Base-by-base conservation (phyloP, 2,888 invertebrate species). In the Geophilus truncorum region DNA sequence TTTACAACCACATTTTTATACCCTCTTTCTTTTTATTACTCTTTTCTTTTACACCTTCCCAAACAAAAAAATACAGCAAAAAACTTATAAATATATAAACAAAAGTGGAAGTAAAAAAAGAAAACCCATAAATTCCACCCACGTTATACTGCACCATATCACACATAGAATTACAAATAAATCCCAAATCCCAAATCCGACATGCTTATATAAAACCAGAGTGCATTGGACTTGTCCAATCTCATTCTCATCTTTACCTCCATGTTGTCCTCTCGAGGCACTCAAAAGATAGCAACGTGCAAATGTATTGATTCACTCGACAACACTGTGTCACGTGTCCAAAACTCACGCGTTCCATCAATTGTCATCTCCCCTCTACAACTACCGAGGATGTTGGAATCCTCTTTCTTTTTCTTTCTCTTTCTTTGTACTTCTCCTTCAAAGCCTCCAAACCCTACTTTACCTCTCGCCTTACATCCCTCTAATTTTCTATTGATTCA, bases 171-270 rank as follows among this genome's bases (percentile, higher is more conserved):
- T 57, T 57, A 57, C 57, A 57, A 57, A 57, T 57, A n/a, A n/a
- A n/a, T n/a, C n/a, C n/a, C n/a, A 57, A 57, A 57, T 57, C 57
- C 57, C 57, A 57, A 57, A 21, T 57, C 57, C 18, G 57, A 57
- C 57, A 57, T 23, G 15, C 36, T 57, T 57, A 21, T 51, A 51
- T 57, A 57, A 57, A 57, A 57, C 57, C n/a, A 57, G 57, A 57
- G 57, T 57, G 57, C 21, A 57, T 57, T 57, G 57, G 57, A 57
- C 57, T 57, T 57, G 57, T 57, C 57, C 57, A 57, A 57, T 57
- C 57, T 57, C 57, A 57, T 57, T 57, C 57, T 57, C 57, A 57
- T 57, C 57, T 57, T 57, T 57, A 57, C 57, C 57, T 57, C 57
- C 57, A 57, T 57, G 57, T 57, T 57, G 57, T 57, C 57, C 57